phyloP scores from a whole-genome alignment of 2,113 vertebrate genomes.

The Mionectes macconnelli region DNA sequence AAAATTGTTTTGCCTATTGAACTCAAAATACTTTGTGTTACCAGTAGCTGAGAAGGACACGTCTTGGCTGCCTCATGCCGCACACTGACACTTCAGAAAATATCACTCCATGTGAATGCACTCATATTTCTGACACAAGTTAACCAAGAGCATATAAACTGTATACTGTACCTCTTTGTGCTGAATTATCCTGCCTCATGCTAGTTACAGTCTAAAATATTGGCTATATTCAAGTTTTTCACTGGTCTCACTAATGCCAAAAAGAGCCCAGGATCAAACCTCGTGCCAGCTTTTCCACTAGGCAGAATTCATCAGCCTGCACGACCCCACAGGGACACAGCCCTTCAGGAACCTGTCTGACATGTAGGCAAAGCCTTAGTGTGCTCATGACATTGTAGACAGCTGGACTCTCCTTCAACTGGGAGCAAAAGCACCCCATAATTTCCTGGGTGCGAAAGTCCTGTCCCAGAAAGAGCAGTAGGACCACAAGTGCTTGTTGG shows the following conservation, averaged over 20 bases:
- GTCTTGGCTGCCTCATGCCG: not conserved
- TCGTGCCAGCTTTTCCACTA: not conserved
- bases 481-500: not conserved
- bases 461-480: not conserved
- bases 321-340: not conserved
- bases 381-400: not conserved
- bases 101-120: not conserved
- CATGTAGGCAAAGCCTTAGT: not conserved
- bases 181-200: fast-evolving
- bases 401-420: not conserved
- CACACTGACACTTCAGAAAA: not conserved
- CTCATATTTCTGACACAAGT: not conserved
- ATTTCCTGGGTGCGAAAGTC: not conserved
- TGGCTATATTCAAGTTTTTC: not conserved
- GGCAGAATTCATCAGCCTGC: not conserved
- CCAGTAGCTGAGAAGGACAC: not conserved
- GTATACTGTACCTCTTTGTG: not conserved
- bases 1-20: not conserved
- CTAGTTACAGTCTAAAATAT: not conserved
- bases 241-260: not conserved
- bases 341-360: not conserved
- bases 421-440: not conserved
- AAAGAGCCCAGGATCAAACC: not conserved
- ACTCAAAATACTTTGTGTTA: not conserved
- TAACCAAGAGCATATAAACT: not conserved